Base-by-base conservation (phyloP, 37 sponge, comb jelly and placozoan genomes). In the Crambe crambe region DNA sequence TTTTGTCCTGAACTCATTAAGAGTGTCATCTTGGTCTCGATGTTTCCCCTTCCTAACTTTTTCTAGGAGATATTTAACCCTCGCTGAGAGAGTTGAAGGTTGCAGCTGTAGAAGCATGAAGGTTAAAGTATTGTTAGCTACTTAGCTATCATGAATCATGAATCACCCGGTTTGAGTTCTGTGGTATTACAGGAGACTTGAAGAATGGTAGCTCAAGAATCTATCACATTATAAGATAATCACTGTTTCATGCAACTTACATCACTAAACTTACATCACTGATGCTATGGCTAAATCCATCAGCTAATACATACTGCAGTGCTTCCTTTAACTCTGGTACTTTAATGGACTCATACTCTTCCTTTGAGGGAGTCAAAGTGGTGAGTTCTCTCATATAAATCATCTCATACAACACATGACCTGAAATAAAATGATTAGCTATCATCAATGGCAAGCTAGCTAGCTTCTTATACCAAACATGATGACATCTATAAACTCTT, bases 391-490 rank as follows among this genome's bases (percentile, higher is more conserved):
- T 47, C 51, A 6, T 12, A 15, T 6, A 15, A 47, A 6, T 15
- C 51, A 47, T 47, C 51, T 47, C 51, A 47, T 15, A 47, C 10
- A 47, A 15, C 51, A 47, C 51, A 47, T 47, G 51, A 47, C 51
- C 51, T 47, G 51, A 15, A 47, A 47, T 12, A 47, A 15, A 15
- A n/a, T n/a, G n/a, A n/a, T n/a, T n/a, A n/a, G n/a, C n/a, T n/a
- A n/a, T n/a, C n/a, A n/a, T n/a, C n/a, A n/a, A n/a, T n/a, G n/a
- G n/a, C n/a, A n/a, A n/a, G n/a, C n/a, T n/a, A n/a, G n/a, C n/a
- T n/a, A n/a, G 6, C 51, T 47, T 47, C 51, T 47, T 47, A 47
- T 36, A 87, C 88, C 88, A 76, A 87, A 87, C 82, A 78, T 77
- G 37, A 78, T 42, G 20, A 69, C 36, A 42, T 87, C 88, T 17